Conservation (phyloP, 2,113 vertebrate genomes). For the Semicossyphus pulcher region DNA sequence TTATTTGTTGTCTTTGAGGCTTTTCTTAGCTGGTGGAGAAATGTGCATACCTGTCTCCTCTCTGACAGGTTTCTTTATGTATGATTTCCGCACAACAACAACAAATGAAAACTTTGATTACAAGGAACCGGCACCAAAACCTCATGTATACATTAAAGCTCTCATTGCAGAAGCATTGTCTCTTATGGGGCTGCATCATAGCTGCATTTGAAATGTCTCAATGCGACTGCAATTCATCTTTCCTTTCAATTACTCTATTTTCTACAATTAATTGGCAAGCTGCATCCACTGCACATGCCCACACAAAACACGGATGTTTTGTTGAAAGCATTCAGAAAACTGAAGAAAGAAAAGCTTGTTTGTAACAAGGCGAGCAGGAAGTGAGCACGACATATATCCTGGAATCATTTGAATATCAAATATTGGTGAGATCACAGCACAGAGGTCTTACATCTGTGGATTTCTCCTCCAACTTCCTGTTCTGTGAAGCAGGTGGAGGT, state of each 20-base stretch:
- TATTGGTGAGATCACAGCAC: background rate
- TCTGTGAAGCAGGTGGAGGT: background rate
- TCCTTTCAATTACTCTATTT: background rate
- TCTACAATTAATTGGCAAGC: background rate
- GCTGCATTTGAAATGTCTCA: background rate
- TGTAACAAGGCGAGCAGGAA: background rate
- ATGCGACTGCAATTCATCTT: background rate
- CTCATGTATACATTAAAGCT: background rate
- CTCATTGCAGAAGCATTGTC: background rate
- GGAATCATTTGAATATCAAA: background rate
- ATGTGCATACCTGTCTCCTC: background rate
- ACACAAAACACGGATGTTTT: background rate
- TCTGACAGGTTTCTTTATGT: background rate
- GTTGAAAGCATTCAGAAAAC: background rate
- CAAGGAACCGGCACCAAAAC: background rate
- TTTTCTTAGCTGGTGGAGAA: background rate
- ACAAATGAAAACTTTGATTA: background rate
- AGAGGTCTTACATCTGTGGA: background rate
- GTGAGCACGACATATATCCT: background rate
- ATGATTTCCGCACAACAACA: background rate
- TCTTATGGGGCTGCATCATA: background rate
- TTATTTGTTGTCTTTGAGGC: background rate
- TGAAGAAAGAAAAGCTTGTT: background rate
- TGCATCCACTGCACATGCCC: too few species aligned
- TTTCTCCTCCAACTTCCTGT: slow-evolving; percentile 6